Percentiles rank a stretch among this genome's conserved stretches.
Conservation (phyloP, 2,113 vertebrate species). For the Alethe diademata region DNA sequence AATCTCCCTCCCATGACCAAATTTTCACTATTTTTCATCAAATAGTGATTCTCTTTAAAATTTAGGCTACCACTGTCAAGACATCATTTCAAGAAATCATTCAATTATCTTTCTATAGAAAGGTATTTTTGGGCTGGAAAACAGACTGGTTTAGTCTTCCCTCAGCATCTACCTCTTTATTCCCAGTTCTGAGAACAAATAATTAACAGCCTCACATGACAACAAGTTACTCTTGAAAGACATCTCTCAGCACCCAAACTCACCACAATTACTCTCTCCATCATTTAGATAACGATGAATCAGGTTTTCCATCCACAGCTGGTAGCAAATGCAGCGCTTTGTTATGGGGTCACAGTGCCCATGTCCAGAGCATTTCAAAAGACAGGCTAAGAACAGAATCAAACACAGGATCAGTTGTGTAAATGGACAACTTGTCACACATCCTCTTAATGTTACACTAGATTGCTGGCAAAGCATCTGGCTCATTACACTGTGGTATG, state of each 20-base stretch:
- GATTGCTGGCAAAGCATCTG: neutral
- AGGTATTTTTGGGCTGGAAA: neutral
- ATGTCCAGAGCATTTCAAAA: conserved; percentile 84
- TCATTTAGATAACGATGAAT: conserved; percentile 79
- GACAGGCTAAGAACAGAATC: conserved; percentile 75
- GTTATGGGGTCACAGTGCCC: conserved; percentile 89
- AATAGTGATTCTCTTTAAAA: neutral
- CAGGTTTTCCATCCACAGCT: conserved; percentile 89
- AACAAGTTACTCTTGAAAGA: neutral
- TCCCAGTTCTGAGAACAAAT: neutral
- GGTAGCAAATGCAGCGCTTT: conserved; percentile 86
- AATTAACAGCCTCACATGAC: neutral
- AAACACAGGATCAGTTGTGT: neutral
- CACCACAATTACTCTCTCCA: conserved; percentile 89
- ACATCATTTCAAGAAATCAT: neutral
- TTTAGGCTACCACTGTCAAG: neutral
- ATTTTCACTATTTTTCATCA: neutral
- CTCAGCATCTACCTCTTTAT: neutral
- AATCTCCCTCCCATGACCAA: neutral
- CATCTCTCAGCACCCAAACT: neutral
- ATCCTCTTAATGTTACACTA: neutral
- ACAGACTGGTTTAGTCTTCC: neutral
- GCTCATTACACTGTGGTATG: neutral
- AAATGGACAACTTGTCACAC: neutral
- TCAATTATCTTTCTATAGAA: neutral